Percentiles rank a stretch among this genome's conserved stretches.
phyloP scores from a whole-genome alignment of 2,888 invertebrate genomes.

The Chromoteleia sp. region DNA sequence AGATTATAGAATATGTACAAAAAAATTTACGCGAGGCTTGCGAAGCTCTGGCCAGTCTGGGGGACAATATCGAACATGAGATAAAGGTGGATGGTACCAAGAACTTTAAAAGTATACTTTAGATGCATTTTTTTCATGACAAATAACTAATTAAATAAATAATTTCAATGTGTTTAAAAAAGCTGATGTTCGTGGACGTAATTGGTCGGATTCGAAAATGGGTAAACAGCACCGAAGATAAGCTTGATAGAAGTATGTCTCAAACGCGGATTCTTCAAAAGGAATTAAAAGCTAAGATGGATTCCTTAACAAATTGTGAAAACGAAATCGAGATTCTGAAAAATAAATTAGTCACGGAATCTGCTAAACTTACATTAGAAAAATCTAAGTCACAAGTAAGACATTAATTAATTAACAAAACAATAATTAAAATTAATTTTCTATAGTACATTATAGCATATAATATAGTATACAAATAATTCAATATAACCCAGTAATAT shows the following conservation, averaged over 20 bases:
- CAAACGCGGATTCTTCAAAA: conserved; percentile 75
- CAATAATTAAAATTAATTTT: too few relatives aligned
- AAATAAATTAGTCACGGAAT: conserved; percentile 65
- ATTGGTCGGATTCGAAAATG: conserved; percentile 78
- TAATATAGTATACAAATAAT: too few relatives aligned
- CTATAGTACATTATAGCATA: too few relatives aligned
- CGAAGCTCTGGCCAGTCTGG: conserved; percentile 77
- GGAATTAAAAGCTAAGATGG: conserved; percentile 69
- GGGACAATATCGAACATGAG: conserved; percentile 81
- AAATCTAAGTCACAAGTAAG: conserved; percentile 62
- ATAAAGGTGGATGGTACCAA: conserved; percentile 79
- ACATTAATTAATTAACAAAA: not conserved
- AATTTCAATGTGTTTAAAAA: conserved; percentile 37
- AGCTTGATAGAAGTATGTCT: conserved; percentile 73
- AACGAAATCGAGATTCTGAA: conserved; percentile 50
- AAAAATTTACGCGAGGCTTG: conserved; percentile 80
- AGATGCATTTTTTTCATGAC: not conserved
- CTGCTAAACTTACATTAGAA: conserved; percentile 54
- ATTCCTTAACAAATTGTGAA: conserved; percentile 23
- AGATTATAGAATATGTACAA: conserved; percentile 79
- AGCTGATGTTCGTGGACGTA: conserved; percentile 79
- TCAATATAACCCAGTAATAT: too few relatives aligned
- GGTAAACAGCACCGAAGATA: conserved; percentile 75
- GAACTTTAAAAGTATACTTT: conserved; percentile 71
- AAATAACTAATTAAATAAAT: conserved; percentile 20